A percentile compares a stretch with the other conserved stretches of the same genome.
Evolutionary conservation across 1,140 invertebrate genomes (phyloP).

Genomic region (Dryas iulia): DNA sequence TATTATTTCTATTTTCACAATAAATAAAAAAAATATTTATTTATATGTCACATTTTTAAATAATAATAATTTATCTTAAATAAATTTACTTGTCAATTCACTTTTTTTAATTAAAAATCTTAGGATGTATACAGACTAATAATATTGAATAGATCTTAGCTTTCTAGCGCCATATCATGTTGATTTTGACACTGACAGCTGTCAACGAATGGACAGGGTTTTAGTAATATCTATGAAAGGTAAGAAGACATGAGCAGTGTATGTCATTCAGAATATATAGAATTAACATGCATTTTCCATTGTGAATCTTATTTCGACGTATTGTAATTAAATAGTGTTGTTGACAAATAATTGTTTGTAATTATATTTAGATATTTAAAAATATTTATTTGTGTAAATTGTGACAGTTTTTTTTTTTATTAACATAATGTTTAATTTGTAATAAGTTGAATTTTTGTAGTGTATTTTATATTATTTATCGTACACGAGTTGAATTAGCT

Average conservation of each 20-base stretch:
- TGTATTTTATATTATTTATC: background rate
- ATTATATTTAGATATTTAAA: background rate
- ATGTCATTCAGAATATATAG: background rate
- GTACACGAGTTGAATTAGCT: background rate
- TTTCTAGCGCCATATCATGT: constrained; percentile 3
- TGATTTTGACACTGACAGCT: constrained; percentile 8
- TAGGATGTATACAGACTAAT: background rate
- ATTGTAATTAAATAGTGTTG: background rate
- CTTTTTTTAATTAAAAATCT: too few species aligned
- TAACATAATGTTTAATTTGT: background rate
- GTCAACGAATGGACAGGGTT: constrained; percentile 3
- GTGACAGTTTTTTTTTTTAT: background rate
- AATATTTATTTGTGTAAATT: constrained; percentile 1
- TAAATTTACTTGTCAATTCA: too few species aligned
- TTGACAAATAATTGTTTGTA: background rate
- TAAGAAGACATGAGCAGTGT: background rate
- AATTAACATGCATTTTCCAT: background rate
- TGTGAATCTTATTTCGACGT: background rate
- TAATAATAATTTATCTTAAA: too few species aligned
- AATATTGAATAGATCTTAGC: background rate
- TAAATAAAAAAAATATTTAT: too few species aligned
- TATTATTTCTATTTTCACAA: too few species aligned
- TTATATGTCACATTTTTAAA: too few species aligned
- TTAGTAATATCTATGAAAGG: background rate
- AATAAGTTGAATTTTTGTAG: background rate